A percentile compares a stretch with the other conserved stretches of the same genome.
Conservation (phyloP, 2,113 vertebrate genomes). For the Suricata suricatta region DNA sequence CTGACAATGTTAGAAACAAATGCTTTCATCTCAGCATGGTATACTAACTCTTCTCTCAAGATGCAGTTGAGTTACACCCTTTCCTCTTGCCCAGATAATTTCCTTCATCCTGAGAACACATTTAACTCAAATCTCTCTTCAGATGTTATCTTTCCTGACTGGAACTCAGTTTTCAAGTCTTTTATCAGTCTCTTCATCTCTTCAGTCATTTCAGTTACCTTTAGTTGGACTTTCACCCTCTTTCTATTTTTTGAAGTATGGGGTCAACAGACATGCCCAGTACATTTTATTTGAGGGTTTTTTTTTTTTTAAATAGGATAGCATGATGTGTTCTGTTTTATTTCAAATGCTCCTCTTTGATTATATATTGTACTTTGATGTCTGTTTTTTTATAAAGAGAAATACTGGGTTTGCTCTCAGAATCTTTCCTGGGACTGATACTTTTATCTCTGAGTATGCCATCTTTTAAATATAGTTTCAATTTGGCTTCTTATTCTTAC, state of each 20-base stretch:
- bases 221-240: not conserved
- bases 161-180: not conserved
- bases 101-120: not conserved
- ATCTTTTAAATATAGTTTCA: constrained; percentile 1
- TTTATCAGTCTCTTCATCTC: constrained; percentile 16
- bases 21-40: not conserved
- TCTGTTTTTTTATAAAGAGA: constrained; percentile 4
- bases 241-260: not conserved
- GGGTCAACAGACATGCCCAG: not conserved
- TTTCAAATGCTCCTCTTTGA: constrained; percentile 11
- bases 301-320: not conserved
- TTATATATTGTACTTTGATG: constrained; percentile 14
- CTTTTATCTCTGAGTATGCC: not conserved
- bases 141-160: not conserved
- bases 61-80: not conserved
- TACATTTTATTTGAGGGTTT: not conserved
- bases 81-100: not conserved
- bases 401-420: not conserved
- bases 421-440: not conserved
- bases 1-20: not conserved
- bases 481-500: constrained; percentile 12
- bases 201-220: not conserved
- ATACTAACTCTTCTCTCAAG: not conserved
- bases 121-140: not conserved
- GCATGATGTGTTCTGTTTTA: not conserved